Evolutionary conservation across 2,888 invertebrate genomes (phyloP), one percentile per base, ranked within the genome.

Genomic region (Platycheirus albimanus): DNA sequence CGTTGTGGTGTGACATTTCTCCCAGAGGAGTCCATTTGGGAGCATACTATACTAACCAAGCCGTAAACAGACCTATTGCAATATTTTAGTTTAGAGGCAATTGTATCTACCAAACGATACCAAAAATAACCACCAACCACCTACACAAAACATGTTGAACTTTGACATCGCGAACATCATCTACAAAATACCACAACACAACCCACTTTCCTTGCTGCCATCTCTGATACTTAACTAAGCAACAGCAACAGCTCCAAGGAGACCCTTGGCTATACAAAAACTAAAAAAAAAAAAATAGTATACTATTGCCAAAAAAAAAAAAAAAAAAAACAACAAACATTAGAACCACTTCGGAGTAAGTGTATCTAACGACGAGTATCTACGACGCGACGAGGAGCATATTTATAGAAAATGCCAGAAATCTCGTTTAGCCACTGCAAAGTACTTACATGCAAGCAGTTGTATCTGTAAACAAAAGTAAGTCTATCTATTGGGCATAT

Each of bases 391-490:
- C 38, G 41, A 58, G 58, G 28, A 58, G 41, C 58, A 58, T 28
- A 58, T 51, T 33, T 51, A 54, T 63, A 54, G 75, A 70, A 77
- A 81, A 83, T 74, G 58, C 63, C 67, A 74, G 74, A 83, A 74
- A 83, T 83, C 78, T 83, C 72, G 78, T 83, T 78, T 78, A 69
- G 69, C 72, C 78, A 67, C 77, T 71, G 71, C 64, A 67, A 72
- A 83, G 67, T 69, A 80, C 74, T 69, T 70, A 78, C 83, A 83
- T 78, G 83, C 83, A 69, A 69, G 69, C 66, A 72, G 78, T 83
- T 83, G 83, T 72, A 78, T 83, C 74, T 83, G 77, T 78, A 72
- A 83, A 83, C 83, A 83, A 83, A 83, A 83, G 83, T 83, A 49
- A 72, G 83, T 83, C 77, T 83, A 83, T 83, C 83, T 83, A 69